Base-by-base conservation (phyloP, 2,113 vertebrate species). In the Pelodiscus sinensis region DNA sequence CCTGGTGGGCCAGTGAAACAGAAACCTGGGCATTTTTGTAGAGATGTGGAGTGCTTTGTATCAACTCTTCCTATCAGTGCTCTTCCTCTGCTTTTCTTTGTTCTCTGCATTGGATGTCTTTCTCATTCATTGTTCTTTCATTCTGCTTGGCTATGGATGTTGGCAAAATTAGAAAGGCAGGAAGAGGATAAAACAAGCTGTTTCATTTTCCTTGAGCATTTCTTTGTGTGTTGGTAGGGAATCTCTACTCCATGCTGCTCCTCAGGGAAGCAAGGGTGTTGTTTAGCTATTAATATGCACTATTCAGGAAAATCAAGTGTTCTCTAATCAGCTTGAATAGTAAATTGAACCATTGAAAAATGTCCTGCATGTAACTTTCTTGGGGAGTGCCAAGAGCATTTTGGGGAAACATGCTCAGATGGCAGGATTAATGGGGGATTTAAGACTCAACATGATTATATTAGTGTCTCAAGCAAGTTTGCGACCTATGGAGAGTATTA, bases 61-160 rank as follows among this genome's bases (percentile, higher is more conserved):
- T 57, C 54, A 24, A 7, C 10, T 90, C 31, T 89, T 84, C 8
- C 9, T 92, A 84, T 55, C 73, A 51, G 35, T 60, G 3, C 60
- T 84, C 58, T 81, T 56, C 60, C 4, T 50, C 84, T 60, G 52
- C 21, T 87, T 94, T 89, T 82, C 50, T 92, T 93, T 95, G 50
- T 92, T 92, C 38, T 14, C 57, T 81, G 50, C 16, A 22, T 5
- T 0, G 3, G 1, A 2, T 87, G 15, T 82, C 88, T 93, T 83
- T 15, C 16, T 90, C 16, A 86, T 0, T 0, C 55, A 11, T 6
- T 92, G 6, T 73, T 82, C 31, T 68, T 95, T 85, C 38, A 81
- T 93, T 94, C 90, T 15, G 9, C 21, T 94, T 85, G 5, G 8
- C 84, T 94, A 94, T 86, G 38, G 55, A 56, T 6, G 75, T 73